Base-by-base conservation (phyloP, 64 coral and sea anemone genomes). In the Montipora foliosa region DNA sequence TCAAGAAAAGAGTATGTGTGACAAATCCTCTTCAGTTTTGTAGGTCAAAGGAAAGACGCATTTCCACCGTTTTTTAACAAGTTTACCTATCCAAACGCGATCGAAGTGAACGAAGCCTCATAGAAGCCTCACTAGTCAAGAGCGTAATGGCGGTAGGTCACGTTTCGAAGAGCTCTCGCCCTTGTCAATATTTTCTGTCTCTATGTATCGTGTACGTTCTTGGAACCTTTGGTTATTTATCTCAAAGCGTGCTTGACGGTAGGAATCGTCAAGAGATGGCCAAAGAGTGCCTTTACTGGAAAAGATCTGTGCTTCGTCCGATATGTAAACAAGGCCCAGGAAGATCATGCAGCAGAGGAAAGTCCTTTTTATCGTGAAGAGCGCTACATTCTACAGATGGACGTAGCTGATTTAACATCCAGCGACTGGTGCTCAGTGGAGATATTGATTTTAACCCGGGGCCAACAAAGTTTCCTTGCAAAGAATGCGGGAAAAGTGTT, bases 361-460 rank as follows among this genome's bases (percentile, higher is more conserved):
- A 24, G 22, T 24, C 22, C 22, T 24, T 24, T 24, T 24, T 24
- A 24, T 24, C 22, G 22, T 75, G 73, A 37, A 75, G 73, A 75
- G 73, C 25, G 73, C 73, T 75, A 75, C 73, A 29, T 75, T 75
- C n/a, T 75, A 75, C 73, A 24, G 12, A 75, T 44, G 73, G 73
- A 75, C 73, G 4, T 44, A 75, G 22, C 22, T 24, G 22, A 0
- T 24, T 24, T 24, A 24, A 24, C 22, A 24, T 24, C 22, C 22
- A 24, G 22, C 73, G 73, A 75, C 22, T 75, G 73, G 73, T 75
- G 73, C 22, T 75, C 6, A 75, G 73, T 75, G 57, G 84, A 81
- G 92, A 89, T 61, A 0, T 87, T 6, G 29, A 93, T 6, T 59
- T 60, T 37, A 93, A 93, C 47, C 83, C 83, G 22, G 83, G 91